Conservation (phyloP, 2,113 vertebrate species). For the Tragelaphus imberbis region DNA sequence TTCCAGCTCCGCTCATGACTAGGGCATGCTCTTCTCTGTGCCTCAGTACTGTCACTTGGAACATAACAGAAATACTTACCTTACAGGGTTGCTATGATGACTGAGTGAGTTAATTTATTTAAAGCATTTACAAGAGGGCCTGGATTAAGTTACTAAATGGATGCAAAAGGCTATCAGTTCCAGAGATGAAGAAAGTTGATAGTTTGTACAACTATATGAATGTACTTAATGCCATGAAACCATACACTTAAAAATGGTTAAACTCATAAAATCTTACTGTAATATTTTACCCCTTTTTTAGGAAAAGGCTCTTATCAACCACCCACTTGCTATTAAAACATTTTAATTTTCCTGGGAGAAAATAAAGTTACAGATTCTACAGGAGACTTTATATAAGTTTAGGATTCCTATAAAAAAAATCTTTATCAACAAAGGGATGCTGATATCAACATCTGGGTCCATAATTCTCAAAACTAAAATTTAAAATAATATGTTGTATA, state of each 20-base stretch:
- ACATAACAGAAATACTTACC: not conserved
- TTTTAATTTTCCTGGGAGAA: conserved; percentile 8
- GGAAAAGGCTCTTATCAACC: not conserved
- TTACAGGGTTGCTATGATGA: not conserved
- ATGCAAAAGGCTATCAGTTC: not conserved
- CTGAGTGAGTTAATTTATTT: not conserved
- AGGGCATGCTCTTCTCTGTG: not conserved
- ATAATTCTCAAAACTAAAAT: conserved; percentile 3
- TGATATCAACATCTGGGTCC: not conserved
- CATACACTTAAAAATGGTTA: not conserved
- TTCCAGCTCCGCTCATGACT: not conserved
- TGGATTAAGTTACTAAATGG: not conserved
- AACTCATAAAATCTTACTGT: not conserved
- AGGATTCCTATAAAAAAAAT: not conserved
- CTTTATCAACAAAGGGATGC: not conserved
- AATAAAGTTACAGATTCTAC: not conserved
- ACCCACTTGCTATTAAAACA: not conserved
- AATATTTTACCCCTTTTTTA: not conserved
- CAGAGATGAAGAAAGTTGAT: not conserved
- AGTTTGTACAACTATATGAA: not conserved
- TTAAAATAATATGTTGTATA: not conserved
- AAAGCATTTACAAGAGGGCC: not conserved
- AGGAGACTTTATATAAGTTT: not conserved
- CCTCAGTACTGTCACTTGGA: not conserved
- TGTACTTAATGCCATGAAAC: not conserved